Conservation (phyloP, 2,888 invertebrate genomes). For the Dolichopus griseipennis region DNA sequence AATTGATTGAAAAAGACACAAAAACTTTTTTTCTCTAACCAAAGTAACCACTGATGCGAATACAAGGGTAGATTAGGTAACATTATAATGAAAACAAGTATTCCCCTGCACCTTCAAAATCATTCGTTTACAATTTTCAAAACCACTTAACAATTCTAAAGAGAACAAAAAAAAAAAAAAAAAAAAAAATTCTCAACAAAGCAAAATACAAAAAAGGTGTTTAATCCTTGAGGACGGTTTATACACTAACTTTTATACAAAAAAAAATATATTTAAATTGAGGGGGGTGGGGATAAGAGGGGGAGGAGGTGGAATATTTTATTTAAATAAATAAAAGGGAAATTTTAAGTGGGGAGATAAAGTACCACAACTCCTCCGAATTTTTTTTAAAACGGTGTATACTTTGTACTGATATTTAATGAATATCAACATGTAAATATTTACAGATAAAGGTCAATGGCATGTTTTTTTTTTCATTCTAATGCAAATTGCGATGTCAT, state of each 20-base stretch:
- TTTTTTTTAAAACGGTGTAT: background rate
- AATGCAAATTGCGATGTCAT: background rate
- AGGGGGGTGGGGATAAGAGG: no score
- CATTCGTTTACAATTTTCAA: background rate
- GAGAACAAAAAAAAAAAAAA: background rate
- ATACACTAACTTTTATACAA: no score
- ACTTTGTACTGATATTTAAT: background rate
- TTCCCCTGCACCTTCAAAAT: background rate
- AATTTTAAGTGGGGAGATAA: background rate
- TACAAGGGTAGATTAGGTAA: no score
- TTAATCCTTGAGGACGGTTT: background rate
- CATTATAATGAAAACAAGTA: no score
- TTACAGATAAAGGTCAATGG: slow-evolving; percentile 4
- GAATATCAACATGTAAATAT: slow-evolving; percentile 1
- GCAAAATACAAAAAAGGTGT: background rate
- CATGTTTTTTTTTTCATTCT: background rate
- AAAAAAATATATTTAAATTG: no score
- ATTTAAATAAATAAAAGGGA: background rate
- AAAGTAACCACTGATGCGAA: background rate
- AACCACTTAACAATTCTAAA: background rate
- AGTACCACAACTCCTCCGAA: background rate
- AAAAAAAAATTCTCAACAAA: background rate
- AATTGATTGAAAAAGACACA: background rate
- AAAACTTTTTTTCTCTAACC: no score
- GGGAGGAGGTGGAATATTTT: no score